phyloP scores from a whole-genome alignment of 2,888 invertebrate genomes.

The Cheilosia variabilis region DNA sequence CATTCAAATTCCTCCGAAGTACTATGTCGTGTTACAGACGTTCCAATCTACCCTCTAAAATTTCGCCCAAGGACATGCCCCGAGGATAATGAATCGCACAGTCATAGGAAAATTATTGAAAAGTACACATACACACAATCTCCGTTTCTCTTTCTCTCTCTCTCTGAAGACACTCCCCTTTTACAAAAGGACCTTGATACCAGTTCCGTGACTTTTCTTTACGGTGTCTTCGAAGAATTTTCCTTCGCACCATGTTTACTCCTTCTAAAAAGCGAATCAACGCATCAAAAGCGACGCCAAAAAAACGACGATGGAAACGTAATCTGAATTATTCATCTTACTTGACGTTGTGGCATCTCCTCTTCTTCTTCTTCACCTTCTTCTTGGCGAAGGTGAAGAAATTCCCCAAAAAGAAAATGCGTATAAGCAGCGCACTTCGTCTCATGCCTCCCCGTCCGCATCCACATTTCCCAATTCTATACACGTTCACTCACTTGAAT shows the following conservation, averaged over 20 bases:
- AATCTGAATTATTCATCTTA: slow-evolving; percentile 34
- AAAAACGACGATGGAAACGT: slow-evolving; percentile 39
- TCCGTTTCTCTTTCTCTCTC: background rate
- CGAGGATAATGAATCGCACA: slow-evolving; percentile 58
- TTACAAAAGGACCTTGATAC: slow-evolving; percentile 71
- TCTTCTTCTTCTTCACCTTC: slow-evolving; percentile 10
- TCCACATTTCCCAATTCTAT: slow-evolving; percentile 9
- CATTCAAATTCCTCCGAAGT: background rate
- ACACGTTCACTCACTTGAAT: slow-evolving; percentile 41
- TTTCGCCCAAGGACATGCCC: slow-evolving; percentile 72
- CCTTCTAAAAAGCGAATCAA: slow-evolving; percentile 14
- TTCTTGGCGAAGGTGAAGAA: slow-evolving; percentile 43
- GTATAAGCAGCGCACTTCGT: slow-evolving; percentile 60
- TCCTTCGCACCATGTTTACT: slow-evolving; percentile 10
- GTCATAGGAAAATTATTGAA: slow-evolving; percentile 37
- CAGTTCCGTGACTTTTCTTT: slow-evolving; percentile 52
- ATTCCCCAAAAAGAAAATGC: slow-evolving; percentile 71
- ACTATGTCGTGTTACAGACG: slow-evolving; percentile 12
- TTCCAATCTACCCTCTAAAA: slow-evolving; percentile 70
- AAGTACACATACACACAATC: slow-evolving; percentile 19
- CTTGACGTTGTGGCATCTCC: slow-evolving; percentile 56
- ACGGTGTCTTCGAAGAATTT: slow-evolving; percentile 26
- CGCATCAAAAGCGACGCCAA: slow-evolving; percentile 25
- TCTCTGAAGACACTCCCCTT: slow-evolving; percentile 58
- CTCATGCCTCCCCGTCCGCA: background rate